Conservation (phyloP, 2,888 invertebrate species). For the Marasmarcha lunaedactyla region DNA sequence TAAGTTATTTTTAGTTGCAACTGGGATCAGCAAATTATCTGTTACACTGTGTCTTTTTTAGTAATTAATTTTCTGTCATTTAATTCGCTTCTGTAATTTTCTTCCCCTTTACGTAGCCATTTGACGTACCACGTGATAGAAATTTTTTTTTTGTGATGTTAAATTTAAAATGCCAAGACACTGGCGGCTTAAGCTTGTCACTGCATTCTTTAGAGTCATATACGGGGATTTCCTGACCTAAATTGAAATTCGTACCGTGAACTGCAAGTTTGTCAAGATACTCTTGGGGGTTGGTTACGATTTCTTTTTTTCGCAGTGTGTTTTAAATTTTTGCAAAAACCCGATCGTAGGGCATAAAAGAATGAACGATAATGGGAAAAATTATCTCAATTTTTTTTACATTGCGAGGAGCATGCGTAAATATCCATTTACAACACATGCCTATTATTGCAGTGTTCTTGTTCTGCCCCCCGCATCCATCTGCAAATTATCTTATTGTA, state of each 20-base stretch:
- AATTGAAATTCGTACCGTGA: background rate
- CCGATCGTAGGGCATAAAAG: background rate
- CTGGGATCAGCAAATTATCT: too few relatives aligned
- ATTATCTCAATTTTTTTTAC: background rate
- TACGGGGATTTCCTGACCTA: background rate
- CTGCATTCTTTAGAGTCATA: background rate
- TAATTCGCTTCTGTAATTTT: background rate
- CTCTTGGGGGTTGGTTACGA: background rate
- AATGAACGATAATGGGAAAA: background rate
- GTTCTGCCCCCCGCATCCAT: background rate
- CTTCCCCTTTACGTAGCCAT: background rate
- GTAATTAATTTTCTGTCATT: background rate
- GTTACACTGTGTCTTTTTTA: background rate
- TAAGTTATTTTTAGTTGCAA: too few relatives aligned
- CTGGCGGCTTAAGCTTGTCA: background rate
- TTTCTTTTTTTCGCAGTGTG: background rate
- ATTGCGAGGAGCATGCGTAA: background rate
- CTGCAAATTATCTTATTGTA: background rate
- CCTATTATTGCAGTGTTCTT: background rate
- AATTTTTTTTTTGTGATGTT: background rate
- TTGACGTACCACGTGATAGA: background rate
- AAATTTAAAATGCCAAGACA: background rate
- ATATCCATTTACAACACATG: background rate
- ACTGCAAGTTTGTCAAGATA: background rate
- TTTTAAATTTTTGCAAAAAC: background rate